Evolutionary conservation across 92 coral and sea anemone genomes (phyloP).

Genomic region (Epizoanthus scotinus): DNA sequence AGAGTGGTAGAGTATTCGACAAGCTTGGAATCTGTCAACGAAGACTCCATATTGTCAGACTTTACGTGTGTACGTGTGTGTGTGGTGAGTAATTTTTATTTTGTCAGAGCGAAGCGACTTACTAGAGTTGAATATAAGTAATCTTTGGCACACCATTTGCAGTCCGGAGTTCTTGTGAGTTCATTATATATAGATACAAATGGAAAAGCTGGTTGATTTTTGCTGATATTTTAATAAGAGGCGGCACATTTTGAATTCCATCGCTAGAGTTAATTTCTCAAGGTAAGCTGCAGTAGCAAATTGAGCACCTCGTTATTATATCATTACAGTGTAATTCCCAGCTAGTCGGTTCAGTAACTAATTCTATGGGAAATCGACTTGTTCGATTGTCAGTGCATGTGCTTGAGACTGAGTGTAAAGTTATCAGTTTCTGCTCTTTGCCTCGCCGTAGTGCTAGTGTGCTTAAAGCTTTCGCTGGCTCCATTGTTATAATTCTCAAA

Average conservation of each 20-base stretch:
- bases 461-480: neutral
- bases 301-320: neutral
- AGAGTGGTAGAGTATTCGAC: neutral
- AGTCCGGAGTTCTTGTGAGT: neutral
- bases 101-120: neutral
- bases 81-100: conserved; percentile 9
- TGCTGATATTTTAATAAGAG: too few relatives aligned
- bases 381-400: neutral
- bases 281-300: neutral
- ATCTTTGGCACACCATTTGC: neutral
- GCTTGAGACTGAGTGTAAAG: neutral
- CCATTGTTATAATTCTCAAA: neutral
- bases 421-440: neutral
- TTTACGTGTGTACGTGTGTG: neutral
- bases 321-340: neutral
- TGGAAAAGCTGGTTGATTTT: neutral
- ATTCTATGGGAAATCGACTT: neutral
- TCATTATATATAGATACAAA: conserved; percentile 4
- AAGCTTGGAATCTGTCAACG: conserved; percentile 11
- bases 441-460: neutral
- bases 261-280: conserved; percentile 1
- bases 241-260: conserved; percentile 15
- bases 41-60: neutral
- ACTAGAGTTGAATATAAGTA: too few relatives aligned
- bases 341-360: conserved; percentile 5